Evolutionary conservation across 2,888 invertebrate species (phyloP).

Genomic region (Agonopterix subpropinquella): DNA sequence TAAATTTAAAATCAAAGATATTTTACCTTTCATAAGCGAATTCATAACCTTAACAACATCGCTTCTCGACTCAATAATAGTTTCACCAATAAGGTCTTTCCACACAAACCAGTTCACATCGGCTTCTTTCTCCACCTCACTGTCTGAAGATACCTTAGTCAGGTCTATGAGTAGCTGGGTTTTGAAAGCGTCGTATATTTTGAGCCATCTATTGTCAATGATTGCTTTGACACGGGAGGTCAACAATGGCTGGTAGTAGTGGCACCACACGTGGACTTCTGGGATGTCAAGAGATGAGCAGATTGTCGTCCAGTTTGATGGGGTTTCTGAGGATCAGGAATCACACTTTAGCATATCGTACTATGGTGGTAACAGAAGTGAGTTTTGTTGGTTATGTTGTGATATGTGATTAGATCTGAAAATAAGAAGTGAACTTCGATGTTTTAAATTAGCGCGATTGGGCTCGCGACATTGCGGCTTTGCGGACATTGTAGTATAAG

Average conservation of each 20-base stretch:
- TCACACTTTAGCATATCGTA: too few species aligned
- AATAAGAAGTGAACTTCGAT: too few species aligned
- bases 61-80: slow-evolving; percentile 58
- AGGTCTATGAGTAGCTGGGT: slow-evolving; percentile 55
- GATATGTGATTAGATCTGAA: too few species aligned
- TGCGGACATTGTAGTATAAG: too few species aligned
- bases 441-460: too few species aligned
- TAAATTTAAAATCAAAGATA: background rate
- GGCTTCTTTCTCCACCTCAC: slow-evolving; percentile 69
- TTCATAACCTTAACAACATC: slow-evolving; percentile 68
- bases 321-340: slow-evolving; percentile 58
- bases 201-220: slow-evolving; percentile 64
- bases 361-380: too few species aligned
- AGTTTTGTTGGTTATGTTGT: too few species aligned
- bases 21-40: slow-evolving; percentile 60
- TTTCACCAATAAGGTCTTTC: slow-evolving; percentile 79
- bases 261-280: slow-evolving; percentile 79
- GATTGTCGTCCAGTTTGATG: slow-evolving; percentile 78
- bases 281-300: slow-evolving; percentile 77
- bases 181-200: slow-evolving; percentile 50
- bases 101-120: slow-evolving; percentile 84
- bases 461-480: too few species aligned
- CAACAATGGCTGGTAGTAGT: slow-evolving; percentile 83
- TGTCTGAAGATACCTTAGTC: slow-evolving; percentile 57
- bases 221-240: slow-evolving; percentile 81